Conservation (phyloP, 2,888 invertebrate genomes). For the Lycophotia porphyrea region DNA sequence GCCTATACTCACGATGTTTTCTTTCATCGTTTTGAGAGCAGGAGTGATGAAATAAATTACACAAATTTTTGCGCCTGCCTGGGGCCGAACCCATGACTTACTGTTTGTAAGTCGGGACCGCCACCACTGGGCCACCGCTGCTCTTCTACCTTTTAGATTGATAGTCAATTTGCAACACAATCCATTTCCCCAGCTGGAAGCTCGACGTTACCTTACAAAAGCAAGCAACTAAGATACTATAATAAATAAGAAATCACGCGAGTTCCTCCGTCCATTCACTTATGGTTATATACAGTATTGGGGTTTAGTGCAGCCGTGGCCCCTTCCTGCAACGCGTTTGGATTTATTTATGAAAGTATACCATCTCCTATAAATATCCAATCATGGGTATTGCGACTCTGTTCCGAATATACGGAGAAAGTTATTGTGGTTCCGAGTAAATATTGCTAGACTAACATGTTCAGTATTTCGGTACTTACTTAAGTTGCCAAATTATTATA, state of each 20-base stretch:
- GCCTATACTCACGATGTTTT: too few relatives aligned
- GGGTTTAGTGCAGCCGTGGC: conserved; percentile 52
- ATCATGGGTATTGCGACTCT: conserved; percentile 79
- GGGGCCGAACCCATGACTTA: too few relatives aligned
- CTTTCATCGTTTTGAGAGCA: too few relatives aligned
- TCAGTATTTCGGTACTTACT: not conserved
- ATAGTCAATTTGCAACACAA: not conserved
- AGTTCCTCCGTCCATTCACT: conserved; percentile 34
- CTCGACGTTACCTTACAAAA: not conserved
- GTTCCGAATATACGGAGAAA: conserved; percentile 39
- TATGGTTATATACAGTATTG: conserved; percentile 45
- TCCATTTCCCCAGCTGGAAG: not conserved
- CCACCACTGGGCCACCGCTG: too few relatives aligned
- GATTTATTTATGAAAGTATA: conserved; percentile 86
- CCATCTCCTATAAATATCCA: conserved; percentile 83
- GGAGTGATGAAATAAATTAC: too few relatives aligned
- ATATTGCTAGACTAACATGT: conserved; percentile 10
- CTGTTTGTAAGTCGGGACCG: too few relatives aligned
- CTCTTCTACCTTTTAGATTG: not conserved
- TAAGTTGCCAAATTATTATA: not conserved
- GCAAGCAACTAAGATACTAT: not conserved
- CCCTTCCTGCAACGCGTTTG: conserved; percentile 71
- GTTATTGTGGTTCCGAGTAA: conserved; percentile 18
- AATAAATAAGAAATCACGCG: conserved; percentile 48
- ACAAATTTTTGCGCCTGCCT: too few relatives aligned